Conservation (phyloP, 2,113 vertebrate genomes). For the Meleagris gallopavo region DNA sequence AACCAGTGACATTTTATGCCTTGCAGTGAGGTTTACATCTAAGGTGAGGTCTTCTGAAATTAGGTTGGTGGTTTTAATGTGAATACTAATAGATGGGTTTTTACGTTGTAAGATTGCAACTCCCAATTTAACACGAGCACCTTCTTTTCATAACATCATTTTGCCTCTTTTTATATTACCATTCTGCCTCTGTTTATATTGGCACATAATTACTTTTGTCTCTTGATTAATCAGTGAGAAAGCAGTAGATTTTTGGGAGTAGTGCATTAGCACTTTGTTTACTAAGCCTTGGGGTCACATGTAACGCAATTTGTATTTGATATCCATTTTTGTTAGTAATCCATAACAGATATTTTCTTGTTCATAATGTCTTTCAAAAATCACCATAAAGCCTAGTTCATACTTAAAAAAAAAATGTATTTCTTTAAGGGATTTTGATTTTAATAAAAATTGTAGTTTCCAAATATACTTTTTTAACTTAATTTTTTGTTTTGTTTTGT, state of each 20-base stretch:
- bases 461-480: not conserved
- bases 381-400: not conserved
- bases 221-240: not conserved
- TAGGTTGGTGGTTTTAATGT: conserved; percentile 38
- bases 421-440: not conserved
- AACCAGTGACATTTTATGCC: conserved; percentile 62
- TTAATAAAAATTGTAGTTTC: not conserved
- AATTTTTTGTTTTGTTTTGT: too few relatives aligned
- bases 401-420: not conserved
- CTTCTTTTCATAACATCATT: conserved; percentile 10
- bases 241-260: not conserved
- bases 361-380: not conserved
- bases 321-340: not conserved
- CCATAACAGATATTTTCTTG: not conserved
- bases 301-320: not conserved
- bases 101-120: not conserved
- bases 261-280: not conserved
- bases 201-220: conserved; percentile 13
- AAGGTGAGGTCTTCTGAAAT: conserved; percentile 47
- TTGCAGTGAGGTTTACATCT: conserved; percentile 57
- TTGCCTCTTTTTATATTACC: not conserved
- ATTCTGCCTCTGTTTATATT: not conserved
- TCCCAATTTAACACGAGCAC: not conserved
- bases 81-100: conserved; percentile 24
- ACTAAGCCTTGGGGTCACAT: not conserved